These are phyloP conservation scores for Helobdella robusta DNA, from an alignment of 2,888 invertebrate species.

Conservation along the genomic window DNA sequence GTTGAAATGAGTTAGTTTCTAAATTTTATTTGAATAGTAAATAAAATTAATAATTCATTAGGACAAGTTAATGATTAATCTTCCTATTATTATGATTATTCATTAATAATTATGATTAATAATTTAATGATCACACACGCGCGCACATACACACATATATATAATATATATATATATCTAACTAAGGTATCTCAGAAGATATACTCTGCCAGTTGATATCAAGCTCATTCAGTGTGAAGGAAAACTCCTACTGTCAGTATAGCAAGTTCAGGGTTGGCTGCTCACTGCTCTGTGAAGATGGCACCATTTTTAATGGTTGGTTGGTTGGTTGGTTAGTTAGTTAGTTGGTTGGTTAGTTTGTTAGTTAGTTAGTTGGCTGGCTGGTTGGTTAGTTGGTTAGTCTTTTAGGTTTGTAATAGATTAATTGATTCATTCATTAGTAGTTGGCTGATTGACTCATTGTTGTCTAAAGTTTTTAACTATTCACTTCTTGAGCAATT, in stretches of 20 bases:
- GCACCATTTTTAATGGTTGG: conserved; percentile 31
- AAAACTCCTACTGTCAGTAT: conserved; percentile 37
- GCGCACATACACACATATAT: too few species aligned
- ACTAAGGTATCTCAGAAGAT: background rate
- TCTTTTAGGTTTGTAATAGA: background rate
- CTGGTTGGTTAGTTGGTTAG: background rate
- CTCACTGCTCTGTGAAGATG: conserved; percentile 35
- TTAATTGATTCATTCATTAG: too few species aligned
- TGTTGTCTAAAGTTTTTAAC: background rate
- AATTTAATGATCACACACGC: too few species aligned
- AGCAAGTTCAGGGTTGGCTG: conserved; percentile 38
- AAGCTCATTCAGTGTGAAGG: conserved; percentile 31
- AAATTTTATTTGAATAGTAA: too few species aligned
- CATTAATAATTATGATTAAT: background rate
- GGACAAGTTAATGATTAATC: background rate
- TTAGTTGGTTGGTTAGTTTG: background rate
- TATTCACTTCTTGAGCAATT: background rate
- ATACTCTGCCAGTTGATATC: conserved; percentile 26
- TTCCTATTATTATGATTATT: background rate
- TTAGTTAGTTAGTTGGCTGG: background rate
- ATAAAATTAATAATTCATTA: background rate
- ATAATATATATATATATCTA: too few species aligned
- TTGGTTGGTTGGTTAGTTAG: background rate
- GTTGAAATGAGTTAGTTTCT: too few species aligned
- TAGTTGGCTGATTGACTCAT: too few species aligned